Conservation (phyloP, 2,797 vertebrate genomes). For the Poecilia gillii region DNA sequence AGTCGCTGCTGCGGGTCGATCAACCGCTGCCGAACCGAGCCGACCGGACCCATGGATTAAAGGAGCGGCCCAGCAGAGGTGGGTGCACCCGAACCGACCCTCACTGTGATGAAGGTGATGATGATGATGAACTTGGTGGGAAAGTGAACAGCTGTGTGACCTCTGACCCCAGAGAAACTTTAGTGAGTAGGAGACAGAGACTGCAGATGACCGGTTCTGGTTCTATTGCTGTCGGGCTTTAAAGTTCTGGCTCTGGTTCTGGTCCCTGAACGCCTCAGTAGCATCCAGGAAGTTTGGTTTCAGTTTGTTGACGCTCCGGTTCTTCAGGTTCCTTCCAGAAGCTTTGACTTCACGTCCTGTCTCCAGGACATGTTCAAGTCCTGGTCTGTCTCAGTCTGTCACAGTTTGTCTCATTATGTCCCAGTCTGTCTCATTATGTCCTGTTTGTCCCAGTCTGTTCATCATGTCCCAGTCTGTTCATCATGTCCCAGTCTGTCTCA, state of each 20-base stretch:
- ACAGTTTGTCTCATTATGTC: too few relatives aligned
- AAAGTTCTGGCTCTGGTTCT: background rate
- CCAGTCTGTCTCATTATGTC: too few relatives aligned
- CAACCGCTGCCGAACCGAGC: background rate
- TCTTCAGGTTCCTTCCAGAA: too few relatives aligned
- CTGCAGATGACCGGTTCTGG: background rate
- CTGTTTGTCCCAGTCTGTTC: too few relatives aligned
- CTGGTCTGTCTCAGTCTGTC: too few relatives aligned
- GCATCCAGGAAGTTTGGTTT: background rate
- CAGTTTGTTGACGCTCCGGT: background rate
- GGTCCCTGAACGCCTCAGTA: background rate
- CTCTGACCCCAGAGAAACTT: conserved; percentile 28
- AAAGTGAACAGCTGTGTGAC: conserved; percentile 45
- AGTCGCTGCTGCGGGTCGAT: conserved; percentile 3
- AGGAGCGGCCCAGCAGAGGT: conserved; percentile 28
- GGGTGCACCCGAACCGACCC: conserved; percentile 10
- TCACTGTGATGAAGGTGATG: background rate
- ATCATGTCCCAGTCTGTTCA: background rate
- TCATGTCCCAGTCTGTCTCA: too few relatives aligned
- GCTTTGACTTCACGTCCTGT: too few relatives aligned
- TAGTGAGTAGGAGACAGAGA: background rate
- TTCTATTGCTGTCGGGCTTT: background rate
- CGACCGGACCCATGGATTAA: conserved; percentile 29
- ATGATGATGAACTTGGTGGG: conserved; percentile 12
- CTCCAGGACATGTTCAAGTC: too few relatives aligned